Conservation (phyloP, 2,113 vertebrate species). For the Ramphastos sulfuratus region DNA sequence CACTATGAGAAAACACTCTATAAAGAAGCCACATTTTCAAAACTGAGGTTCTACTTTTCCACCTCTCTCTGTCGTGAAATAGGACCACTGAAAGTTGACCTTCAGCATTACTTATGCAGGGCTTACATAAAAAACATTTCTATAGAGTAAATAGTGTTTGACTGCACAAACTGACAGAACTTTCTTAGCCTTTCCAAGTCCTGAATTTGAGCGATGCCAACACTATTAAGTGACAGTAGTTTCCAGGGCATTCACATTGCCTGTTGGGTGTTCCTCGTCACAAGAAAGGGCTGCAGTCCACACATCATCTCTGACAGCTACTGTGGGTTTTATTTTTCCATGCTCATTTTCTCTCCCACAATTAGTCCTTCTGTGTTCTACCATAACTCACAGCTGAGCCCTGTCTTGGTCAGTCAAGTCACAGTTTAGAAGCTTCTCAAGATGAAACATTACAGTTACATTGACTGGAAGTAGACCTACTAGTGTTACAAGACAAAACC, state of each 20-base stretch:
- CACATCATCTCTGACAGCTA: neutral
- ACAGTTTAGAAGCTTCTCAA: slow-evolving; percentile 1
- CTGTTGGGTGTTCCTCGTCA: neutral
- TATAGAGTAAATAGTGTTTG: neutral
- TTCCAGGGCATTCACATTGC: neutral
- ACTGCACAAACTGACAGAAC: neutral
- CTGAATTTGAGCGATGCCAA: neutral
- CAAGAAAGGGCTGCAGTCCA: neutral
- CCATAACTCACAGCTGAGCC: neutral
- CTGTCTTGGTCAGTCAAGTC: neutral
- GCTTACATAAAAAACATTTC: neutral
- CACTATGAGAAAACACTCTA: neutral
- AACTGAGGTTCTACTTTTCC: neutral
- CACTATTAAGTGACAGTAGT: neutral
- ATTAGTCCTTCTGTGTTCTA: neutral
- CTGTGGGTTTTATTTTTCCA: neutral
- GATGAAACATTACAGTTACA: neutral
- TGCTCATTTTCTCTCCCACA: neutral
- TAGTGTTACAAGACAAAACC: neutral
- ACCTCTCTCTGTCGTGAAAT: neutral
- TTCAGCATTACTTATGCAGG: neutral
- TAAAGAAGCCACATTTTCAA: neutral
- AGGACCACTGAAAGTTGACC: neutral
- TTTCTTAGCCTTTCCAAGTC: neutral
- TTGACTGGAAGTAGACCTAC: neutral